These are phyloP conservation scores for Apodemia zela DNA, from an alignment of 2,888 invertebrate species.

Conservation along the genomic window DNA sequence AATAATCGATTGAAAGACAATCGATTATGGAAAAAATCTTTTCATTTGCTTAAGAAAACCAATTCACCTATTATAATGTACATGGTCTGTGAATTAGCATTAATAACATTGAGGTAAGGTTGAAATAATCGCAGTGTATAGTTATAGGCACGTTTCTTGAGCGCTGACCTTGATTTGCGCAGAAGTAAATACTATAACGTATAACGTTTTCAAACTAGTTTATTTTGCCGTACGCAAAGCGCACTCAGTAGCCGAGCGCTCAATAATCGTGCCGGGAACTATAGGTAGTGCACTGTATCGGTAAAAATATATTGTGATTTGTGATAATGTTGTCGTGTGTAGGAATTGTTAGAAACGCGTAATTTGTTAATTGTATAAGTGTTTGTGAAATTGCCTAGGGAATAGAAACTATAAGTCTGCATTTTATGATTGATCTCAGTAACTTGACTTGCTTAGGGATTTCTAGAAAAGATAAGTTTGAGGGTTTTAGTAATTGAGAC, in stretches of 20 bases:
- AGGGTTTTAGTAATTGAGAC: too few relatives aligned
- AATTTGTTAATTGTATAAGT: background rate
- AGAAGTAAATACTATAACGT: background rate
- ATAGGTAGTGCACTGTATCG: too few relatives aligned
- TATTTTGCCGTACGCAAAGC: too few relatives aligned
- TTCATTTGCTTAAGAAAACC: too few relatives aligned
- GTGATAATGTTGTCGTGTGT: background rate
- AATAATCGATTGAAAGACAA: too few relatives aligned
- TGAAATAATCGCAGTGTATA: background rate
- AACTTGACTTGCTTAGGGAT: background rate
- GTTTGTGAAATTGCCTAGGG: background rate
- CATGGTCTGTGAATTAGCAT: background rate
- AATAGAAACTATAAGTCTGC: background rate
- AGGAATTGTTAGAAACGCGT: background rate
- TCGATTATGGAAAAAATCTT: too few relatives aligned
- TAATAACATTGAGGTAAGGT: background rate
- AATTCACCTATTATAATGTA: too few relatives aligned
- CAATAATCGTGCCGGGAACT: too few relatives aligned
- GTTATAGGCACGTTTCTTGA: background rate
- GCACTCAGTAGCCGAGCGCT: too few relatives aligned
- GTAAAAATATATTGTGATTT: background rate
- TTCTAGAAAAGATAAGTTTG: too few relatives aligned
- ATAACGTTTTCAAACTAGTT: background rate
- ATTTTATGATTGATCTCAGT: constrained; percentile 2
- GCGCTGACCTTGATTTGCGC: too few relatives aligned